Base-by-base conservation (phyloP, 2,888 invertebrate genomes). In the Petrolisthes manimaculis region DNA sequence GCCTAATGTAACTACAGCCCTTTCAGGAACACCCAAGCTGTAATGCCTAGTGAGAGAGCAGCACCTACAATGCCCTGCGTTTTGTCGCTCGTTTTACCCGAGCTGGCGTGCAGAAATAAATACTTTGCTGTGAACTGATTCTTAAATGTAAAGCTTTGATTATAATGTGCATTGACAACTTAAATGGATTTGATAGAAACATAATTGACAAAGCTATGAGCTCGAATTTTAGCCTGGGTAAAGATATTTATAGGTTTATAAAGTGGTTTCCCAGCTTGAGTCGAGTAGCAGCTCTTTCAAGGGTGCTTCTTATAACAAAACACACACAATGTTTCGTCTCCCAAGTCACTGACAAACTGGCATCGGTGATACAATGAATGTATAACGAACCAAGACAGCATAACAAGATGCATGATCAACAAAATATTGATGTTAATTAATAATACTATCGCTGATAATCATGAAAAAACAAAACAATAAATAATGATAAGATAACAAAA, bases 31-130 rank as follows among this genome's bases (percentile, higher is more conserved):
- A 79, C 53, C 78, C 71, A 67, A 85, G 55, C 69, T 51, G 6
- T 85, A 85, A 85, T 85, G 85, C 85, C 85, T 79, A 18, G 67
- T 67, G 53, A 54, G 79, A 37, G 71, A 77, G 14, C 54, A 9
- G 14, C 56, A 85, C 61, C 9, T 14, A 14, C 6, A 71, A 85
- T 85, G 85, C 85, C 81, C 81, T 12, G 24, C 37, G 12, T 18
- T 61, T n/a, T 61, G 79, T 24, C 69, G 71, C 61, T 18, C 69
- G 71, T 54, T 12, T 9, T 55, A 21, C 71, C 78, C 61, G 84
- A 56, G 78, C 77, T 37, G 21, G 56, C 78, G 61, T 24, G 37
- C 55, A 37, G 18, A 24, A 24, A 9, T 18, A 61, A 9, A 61
- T 12, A 18, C 18, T 9, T 61, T 61, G 61, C 37, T 37, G 37